These are phyloP conservation scores for Dryoscopus gambensis DNA, from an alignment of 2,113 vertebrate species.

Conservation along the genomic window DNA sequence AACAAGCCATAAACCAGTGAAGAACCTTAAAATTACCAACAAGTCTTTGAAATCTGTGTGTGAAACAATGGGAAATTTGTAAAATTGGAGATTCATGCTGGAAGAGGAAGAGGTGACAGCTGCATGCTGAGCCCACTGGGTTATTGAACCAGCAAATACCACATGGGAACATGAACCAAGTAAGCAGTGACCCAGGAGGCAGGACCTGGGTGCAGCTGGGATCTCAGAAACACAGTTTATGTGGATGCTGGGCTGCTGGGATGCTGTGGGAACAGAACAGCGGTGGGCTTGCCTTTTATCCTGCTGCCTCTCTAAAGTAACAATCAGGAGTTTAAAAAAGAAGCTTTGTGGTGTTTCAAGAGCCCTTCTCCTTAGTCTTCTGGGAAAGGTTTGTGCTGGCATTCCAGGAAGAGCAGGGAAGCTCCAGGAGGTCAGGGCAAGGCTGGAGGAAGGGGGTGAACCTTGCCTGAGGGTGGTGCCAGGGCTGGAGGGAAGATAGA, in stretches of 20 bases:
- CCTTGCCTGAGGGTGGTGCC: rapidly evolving
- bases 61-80: background rate
- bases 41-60: background rate
- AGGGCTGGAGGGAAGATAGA: background rate
- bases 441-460: background rate
- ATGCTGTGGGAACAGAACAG: background rate
- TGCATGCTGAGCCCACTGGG: background rate
- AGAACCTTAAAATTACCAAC: background rate
- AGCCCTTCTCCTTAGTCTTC: background rate
- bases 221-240: background rate
- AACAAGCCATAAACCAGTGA: background rate
- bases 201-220: background rate
- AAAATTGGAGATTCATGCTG: background rate
- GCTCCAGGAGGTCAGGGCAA: background rate
- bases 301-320: background rate
- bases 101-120: background rate
- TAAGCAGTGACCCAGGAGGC: background rate
- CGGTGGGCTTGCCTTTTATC: background rate
- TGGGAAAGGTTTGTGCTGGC: background rate
- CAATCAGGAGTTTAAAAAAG: background rate
- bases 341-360: background rate
- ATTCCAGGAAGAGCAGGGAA: background rate
- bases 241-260: background rate
- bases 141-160: background rate
- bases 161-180: background rate